Percentiles rank a stretch among this genome's conserved stretches.
Evolutionary conservation across 2,113 vertebrate genomes (phyloP).

Genomic region (Pontoporia blainvillei): DNA sequence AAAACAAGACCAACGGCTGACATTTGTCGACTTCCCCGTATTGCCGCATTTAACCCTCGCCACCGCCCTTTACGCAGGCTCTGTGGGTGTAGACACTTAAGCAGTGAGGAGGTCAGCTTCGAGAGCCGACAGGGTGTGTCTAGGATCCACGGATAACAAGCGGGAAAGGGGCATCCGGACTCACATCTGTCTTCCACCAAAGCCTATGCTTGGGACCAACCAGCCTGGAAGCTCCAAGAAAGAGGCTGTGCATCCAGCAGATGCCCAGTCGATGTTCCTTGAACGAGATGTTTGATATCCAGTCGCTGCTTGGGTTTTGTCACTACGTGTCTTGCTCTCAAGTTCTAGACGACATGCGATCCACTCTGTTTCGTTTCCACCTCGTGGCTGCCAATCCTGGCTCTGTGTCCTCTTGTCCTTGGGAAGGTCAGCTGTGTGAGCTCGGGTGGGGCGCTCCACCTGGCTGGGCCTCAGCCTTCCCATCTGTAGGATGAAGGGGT

Average conservation of each 20-base stretch:
- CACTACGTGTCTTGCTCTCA: accelerated
- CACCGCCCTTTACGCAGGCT: accelerated
- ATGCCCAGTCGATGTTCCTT: accelerated
- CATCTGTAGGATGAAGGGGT: not conserved
- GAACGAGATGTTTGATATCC: accelerated
- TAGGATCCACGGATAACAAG: accelerated
- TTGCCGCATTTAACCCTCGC: accelerated
- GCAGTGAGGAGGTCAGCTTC: accelerated
- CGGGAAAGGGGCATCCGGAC: accelerated
- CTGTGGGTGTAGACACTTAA: not conserved
- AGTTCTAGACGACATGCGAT: accelerated
- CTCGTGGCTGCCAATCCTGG: not conserved
- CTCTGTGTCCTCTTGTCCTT: not conserved
- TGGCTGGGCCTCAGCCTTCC: not conserved
- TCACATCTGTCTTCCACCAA: accelerated
- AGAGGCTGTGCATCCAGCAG: not conserved
- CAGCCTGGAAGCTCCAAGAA: not conserved
- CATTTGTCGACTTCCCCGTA: accelerated
- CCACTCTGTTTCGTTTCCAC: not conserved
- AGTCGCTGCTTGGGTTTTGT: accelerated
- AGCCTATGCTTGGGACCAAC: accelerated
- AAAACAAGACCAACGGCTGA: accelerated
- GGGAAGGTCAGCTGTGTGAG: not conserved
- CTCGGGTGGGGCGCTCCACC: not conserved
- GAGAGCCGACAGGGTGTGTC: accelerated